Base-by-base conservation (phyloP, 2,113 vertebrate genomes). In the Aspiorhynchus laticeps region DNA sequence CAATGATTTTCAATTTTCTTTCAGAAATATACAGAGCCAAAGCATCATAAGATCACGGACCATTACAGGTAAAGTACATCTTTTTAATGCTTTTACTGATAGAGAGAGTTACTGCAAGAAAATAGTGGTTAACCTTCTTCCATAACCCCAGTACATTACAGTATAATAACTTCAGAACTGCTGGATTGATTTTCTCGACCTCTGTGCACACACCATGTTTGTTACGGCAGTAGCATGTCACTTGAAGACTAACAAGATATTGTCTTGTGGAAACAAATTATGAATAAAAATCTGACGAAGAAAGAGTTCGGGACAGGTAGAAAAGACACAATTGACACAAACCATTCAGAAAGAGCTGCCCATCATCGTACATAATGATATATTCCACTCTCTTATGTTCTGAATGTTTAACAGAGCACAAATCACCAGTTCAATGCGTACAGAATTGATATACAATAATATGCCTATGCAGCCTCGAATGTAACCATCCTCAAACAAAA, bases 21-120 rank as follows among this genome's bases (percentile, higher is more conserved):
- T 90, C 91, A 93, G 93, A 95, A 95, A 95, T 96, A 94, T 95
- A 96, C 94, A 95, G 94, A 95, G 94, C 92, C 94, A 95, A 93
- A 94, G 93, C 93, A 94, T 95, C 93, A 95, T 93, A 94, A 92
- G 92, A 94, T 95, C 94, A 96, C 93, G 93, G 92, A 95, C 93
- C 93, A 91, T 93, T 92, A 95, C 94, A 94, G 92, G 92, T 94
- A 94, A 94, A 95, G 94, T 94, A 95, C 94, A 94, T 91, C 91
- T 86, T 91, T 88, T 93, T 92, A 88, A 89, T 87, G 69, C 92
- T 90, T 92, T 90, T 85, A 86, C 90, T 93, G 93, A 94, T 92
- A 94, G 92, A 93, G 92, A 85, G 24, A 91, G 84, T 91, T 91
- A 93, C 91, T 91, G 90, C 84, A 79, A 93, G 92, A 94, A 95